Evolutionary conservation across 2,888 invertebrate genomes (phyloP), one percentile per base, ranked within the genome.

Genomic region (Dione juno): DNA sequence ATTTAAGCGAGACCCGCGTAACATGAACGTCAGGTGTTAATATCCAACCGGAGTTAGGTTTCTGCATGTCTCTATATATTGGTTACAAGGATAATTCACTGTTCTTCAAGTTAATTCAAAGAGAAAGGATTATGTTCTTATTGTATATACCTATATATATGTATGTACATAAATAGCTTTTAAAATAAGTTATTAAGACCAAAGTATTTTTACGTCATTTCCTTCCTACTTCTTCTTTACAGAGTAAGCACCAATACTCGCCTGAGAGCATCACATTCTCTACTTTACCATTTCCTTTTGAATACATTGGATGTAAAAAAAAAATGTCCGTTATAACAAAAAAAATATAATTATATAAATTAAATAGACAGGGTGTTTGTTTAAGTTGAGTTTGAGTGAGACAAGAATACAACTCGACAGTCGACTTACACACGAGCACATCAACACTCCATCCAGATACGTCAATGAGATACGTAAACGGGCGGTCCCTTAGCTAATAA

Each of bases 1-100:
- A 74, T 72, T 72, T 57, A 71, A 70, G 72, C 41, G 69, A 74
- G 72, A 72, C 70, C 75, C 70, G 70, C 66, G 74, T 74, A 74
- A 69, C 64, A 28, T 67, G 70, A 74, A 65, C 67, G 67, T 58
- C 28, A 61, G 67, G 61, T 69, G 57, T 57, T 43, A 69, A 69
- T 72, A 41, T 57, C 65, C 54, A 66, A 48, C 37, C 40, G 53
- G 68, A 61, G 52, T 67, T 67, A 37, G 61, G 48, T 72, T 71
- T 67, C 70, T 66, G 69, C 52, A 66, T 68, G 70, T 65, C 72
- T 70, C 66, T 13, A 14, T 66, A 48, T 50, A 70, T 68, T 70
- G 66, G 72, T 72, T 68, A 67, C 67, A 54, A 68, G 67, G 71
- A 70, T 66, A 72, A 61, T 52, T 53, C 58, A 52, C 53, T 48